Evolutionary conservation across 2,888 invertebrate species (phyloP), one percentile per base, ranked within the genome.

Genomic region (Microctonus hyperodae): DNA sequence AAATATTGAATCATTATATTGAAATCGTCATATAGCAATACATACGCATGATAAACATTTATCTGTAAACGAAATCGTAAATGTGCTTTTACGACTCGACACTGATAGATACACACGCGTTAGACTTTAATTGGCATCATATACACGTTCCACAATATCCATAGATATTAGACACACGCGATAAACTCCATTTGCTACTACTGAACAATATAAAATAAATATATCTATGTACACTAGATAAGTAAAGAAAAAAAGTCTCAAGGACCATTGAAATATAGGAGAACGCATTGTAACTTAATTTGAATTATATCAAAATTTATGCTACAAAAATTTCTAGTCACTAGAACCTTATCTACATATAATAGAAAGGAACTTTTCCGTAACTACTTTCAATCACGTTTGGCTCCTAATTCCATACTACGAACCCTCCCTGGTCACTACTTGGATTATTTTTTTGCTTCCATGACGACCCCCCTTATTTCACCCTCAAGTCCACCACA

Each of bases 11-110:
- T n/a, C 28, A 53, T 28, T 13, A 11, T 28, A 25, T 25, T n/a
- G 6, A n/a, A 53, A 25, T 25, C 51, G 20, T 3, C 23, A 58
- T 13, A 23, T n/a, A 58, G 9, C 37, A 25, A 40, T 58, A n/a
- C 16, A 48, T 16, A 48, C 59, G 28, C 33, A 62, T 37, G 37
- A 16, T 65, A 65, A 65, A 65, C 64, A 65, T 65, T 64, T 58
- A 58, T 62, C 20, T 37, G 13, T 22, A 53, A 53, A 53, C 53
- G 35, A 4, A 33, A 35, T 53, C 62, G 35, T 62, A 62, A 62
- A 62, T 44, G n/a, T 13, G 6, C n/a, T 37, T 53, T 62, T 51
- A 62, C 40, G 53, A 62, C 53, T 31, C 63, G 31, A 25, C 63
- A 28, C 56, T 31, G 33, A 51, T 51, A 31, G 40, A 58, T 51